Conservation (phyloP, 2,888 invertebrate genomes). For the Apodemia duryi region DNA sequence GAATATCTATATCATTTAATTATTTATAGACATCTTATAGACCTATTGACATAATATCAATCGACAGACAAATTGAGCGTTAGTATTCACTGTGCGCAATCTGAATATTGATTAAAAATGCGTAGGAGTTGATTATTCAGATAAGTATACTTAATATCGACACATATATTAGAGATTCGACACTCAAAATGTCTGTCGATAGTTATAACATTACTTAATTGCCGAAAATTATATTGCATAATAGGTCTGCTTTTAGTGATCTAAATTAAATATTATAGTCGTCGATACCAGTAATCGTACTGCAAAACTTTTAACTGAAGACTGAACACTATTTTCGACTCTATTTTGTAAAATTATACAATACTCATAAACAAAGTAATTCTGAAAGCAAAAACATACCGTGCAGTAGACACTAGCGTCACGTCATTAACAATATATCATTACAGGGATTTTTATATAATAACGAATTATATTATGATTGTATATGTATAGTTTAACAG, state of each 20-base stretch:
- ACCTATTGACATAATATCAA: background rate
- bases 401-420: conserved; percentile 52
- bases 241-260: conserved; percentile 4
- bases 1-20: background rate
- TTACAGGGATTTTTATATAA: conserved; percentile 79
- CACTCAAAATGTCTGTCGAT: too few species aligned
- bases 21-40: background rate
- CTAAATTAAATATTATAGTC: conserved; percentile 37
- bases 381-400: conserved; percentile 35
- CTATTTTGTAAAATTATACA: conserved; percentile 76
- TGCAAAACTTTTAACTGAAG: conserved; percentile 67
- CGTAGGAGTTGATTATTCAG: background rate
- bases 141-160: background rate
- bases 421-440: conserved; percentile 75
- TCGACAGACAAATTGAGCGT: conserved; percentile 2
- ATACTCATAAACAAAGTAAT: conserved; percentile 56
- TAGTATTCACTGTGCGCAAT: background rate
- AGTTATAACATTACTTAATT: too few species aligned
- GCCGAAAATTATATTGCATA: background rate
- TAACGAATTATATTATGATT: conserved; percentile 65
- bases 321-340: conserved; percentile 76
- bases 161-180: background rate
- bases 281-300: conserved; percentile 42
- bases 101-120: conserved; percentile 1
- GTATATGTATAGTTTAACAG: conserved; percentile 70